Evolutionary conservation across 2,113 vertebrate genomes (phyloP).

Genomic region (Ariopsis seemanni): DNA sequence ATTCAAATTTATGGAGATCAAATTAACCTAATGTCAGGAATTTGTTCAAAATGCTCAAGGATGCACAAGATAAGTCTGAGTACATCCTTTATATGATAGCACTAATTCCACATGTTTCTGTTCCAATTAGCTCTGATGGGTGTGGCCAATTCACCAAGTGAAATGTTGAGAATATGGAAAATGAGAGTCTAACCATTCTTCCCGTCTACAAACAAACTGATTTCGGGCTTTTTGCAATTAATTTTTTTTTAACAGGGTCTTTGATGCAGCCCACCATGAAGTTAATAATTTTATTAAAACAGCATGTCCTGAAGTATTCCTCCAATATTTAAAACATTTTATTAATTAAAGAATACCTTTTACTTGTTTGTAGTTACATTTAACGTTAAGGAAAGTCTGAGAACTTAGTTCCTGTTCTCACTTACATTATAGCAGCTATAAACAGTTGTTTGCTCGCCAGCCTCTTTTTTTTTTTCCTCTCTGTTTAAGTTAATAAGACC

Average conservation of each 20-base stretch:
- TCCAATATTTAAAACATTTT: not conserved
- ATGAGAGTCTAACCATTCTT: not conserved
- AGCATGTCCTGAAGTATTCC: not conserved
- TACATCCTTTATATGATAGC: not conserved
- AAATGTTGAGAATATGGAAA: not conserved
- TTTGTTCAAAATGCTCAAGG: not conserved
- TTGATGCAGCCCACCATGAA: not conserved
- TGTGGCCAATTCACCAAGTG: not conserved
- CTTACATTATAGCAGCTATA: not conserved
- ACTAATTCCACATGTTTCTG: not conserved
- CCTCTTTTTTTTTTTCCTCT: not conserved
- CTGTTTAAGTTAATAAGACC: not conserved
- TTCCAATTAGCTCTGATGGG: not conserved
- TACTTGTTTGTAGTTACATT: not conserved
- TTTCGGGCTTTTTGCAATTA: not conserved
- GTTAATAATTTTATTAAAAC: not conserved
- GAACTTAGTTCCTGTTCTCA: not conserved
- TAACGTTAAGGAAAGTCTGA: not conserved
- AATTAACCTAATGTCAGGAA: not conserved
- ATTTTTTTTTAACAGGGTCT: not conserved
- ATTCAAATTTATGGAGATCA: not conserved
- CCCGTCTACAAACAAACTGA: not conserved
- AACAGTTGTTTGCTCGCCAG: not conserved
- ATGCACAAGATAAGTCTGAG: not conserved
- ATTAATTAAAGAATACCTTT: not conserved